Percentiles rank a stretch among this genome's conserved stretches.
Evolutionary conservation across 2,888 invertebrate species (phyloP).

Genomic region (Tethea ocularis): DNA sequence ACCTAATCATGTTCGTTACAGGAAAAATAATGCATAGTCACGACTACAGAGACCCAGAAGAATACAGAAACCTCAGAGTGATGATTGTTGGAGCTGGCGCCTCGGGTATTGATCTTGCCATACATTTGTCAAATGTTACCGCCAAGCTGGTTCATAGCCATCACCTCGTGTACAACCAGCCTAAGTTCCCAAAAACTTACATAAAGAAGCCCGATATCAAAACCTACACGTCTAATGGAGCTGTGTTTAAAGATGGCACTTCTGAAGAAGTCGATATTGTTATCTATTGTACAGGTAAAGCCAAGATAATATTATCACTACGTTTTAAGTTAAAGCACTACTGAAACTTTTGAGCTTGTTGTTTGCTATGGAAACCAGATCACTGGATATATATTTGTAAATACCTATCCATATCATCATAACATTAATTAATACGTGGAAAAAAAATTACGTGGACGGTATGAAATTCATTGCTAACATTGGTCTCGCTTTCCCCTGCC

Average conservation of each 20-base stretch:
- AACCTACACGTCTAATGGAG: slow-evolving; percentile 73
- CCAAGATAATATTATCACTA: too few species aligned
- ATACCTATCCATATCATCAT: too few species aligned
- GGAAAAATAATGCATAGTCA: slow-evolving; percentile 89
- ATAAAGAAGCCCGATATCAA: slow-evolving; percentile 82
- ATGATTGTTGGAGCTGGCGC: slow-evolving; percentile 88
- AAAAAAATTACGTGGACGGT: too few species aligned
- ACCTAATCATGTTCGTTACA: slow-evolving; percentile 54
- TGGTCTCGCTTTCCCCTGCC: too few species aligned
- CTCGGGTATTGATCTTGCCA: slow-evolving; percentile 89
- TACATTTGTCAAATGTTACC: slow-evolving; percentile 84
- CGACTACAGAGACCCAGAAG: slow-evolving; percentile 86
- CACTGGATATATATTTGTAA: too few species aligned
- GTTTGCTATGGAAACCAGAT: too few species aligned
- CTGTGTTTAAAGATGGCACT: slow-evolving; percentile 85
- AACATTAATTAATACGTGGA: too few species aligned
- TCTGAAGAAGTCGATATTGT: slow-evolving; percentile 85
- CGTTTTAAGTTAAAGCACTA: too few species aligned
- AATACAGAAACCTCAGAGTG: slow-evolving; percentile 83
- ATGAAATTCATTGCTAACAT: too few species aligned
- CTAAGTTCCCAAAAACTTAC: slow-evolving; percentile 74
- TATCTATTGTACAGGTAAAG: slow-evolving; percentile 88
- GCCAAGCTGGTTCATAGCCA: slow-evolving; percentile 81
- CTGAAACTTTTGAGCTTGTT: too few species aligned
- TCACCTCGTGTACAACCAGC: slow-evolving; percentile 74